These are phyloP conservation scores for Crossocerus cetratus DNA, from an alignment of 2,888 invertebrate genomes.

Conservation along the genomic window DNA sequence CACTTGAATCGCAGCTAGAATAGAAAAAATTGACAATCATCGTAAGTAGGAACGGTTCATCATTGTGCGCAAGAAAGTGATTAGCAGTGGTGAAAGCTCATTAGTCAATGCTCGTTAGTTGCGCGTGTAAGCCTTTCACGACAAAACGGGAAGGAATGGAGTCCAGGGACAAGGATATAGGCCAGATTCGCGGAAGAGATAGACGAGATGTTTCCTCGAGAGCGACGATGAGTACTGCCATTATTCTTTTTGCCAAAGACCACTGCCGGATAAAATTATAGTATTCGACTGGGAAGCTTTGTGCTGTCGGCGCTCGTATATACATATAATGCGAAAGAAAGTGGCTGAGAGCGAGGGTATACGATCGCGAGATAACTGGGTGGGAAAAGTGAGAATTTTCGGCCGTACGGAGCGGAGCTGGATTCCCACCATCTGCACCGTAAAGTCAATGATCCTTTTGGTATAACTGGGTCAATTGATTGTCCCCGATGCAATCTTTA, in stretches of 20 bases:
- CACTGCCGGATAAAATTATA: background rate
- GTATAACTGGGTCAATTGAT: no score
- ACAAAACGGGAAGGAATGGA: background rate
- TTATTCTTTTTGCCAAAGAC: background rate
- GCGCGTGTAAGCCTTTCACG: no score
- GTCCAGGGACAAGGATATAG: background rate
- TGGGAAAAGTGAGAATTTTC: background rate
- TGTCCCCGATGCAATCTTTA: no score
- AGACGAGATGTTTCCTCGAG: background rate
- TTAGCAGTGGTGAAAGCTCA: no score
- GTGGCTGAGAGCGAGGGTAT: background rate
- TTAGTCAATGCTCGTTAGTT: no score
- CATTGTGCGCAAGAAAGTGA: no score
- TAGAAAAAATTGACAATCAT: no score
- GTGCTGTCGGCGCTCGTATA: background rate
- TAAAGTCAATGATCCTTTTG: no score
- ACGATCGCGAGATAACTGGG: background rate
- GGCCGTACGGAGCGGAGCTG: background rate
- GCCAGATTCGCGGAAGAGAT: constrained; percentile 2
- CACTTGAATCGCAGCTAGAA: no score
- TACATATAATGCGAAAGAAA: background rate
- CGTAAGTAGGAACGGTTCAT: no score
- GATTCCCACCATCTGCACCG: no score
- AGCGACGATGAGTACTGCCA: background rate
- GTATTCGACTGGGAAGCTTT: background rate